phyloP scores from a whole-genome alignment of 2,797 vertebrate genomes.

The Danio albolineatus region DNA sequence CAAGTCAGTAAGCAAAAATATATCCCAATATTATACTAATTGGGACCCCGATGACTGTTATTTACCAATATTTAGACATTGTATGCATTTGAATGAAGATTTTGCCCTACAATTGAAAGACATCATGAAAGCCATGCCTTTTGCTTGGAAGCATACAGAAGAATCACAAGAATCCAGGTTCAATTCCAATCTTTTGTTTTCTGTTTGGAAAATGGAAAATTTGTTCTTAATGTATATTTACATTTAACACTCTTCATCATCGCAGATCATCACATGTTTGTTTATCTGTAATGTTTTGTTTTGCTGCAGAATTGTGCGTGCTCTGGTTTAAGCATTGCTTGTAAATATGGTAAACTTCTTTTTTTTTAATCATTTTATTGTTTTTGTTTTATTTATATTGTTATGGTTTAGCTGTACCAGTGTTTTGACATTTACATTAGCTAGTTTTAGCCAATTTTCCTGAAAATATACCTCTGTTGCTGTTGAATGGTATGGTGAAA shows the following conservation, averaged over 20 bases:
- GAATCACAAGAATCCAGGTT: not conserved
- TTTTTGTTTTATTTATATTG: conserved; percentile 79
- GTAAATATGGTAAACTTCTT: conserved; percentile 68
- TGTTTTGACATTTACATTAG: conserved; percentile 62
- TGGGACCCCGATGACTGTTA: not conserved
- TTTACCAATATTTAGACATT: not conserved
- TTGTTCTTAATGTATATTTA: conserved; percentile 2
- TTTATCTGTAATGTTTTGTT: conserved; percentile 28
- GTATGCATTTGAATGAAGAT: conserved; percentile 1
- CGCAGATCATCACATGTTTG: not conserved
- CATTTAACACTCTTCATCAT: not conserved
- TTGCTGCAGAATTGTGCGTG: conserved; percentile 12
- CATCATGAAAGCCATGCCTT: conserved; percentile 23
- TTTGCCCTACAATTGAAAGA: not conserved
- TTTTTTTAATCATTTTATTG: no score
- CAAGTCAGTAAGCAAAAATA: conserved; percentile 5
- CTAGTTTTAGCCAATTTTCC: conserved; percentile 62
- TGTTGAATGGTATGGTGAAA: conserved; percentile 57
- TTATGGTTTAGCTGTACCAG: conserved; percentile 58
- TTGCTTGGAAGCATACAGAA: conserved; percentile 10
- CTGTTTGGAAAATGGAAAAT: not conserved
- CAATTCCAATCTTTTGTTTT: not conserved
- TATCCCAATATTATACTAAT: not conserved
- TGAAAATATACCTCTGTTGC: conserved; percentile 57
- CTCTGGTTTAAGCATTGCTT: conserved; percentile 63